These are phyloP conservation scores for Bergia sp. DNA, from an alignment of 92 coral and sea anemone species.

Conservation along the genomic window DNA sequence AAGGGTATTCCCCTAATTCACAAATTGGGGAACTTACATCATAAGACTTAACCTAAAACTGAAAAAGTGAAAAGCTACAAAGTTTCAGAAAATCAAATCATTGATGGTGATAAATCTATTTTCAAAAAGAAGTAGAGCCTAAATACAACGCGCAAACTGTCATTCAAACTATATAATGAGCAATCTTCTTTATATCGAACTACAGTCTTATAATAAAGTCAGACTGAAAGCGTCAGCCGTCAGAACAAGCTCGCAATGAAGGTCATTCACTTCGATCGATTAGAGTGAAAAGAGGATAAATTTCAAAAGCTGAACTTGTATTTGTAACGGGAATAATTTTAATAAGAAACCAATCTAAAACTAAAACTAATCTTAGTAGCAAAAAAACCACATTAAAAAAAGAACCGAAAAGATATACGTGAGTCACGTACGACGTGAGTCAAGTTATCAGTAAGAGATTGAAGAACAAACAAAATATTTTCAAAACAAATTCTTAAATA, in stretches of 20 bases:
- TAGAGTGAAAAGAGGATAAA: neutral
- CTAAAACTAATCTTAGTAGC: conserved; percentile 17
- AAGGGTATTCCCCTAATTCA: conserved; percentile 13
- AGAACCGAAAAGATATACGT: neutral
- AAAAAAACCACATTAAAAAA: neutral
- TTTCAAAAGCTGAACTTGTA: neutral
- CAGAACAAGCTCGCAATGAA: neutral
- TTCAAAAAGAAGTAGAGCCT: no score
- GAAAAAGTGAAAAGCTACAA: no score
- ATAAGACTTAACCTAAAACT: neutral
- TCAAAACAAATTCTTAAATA: conserved; percentile 6
- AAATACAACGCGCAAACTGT: no score
- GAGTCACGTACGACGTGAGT: neutral
- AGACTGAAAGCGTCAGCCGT: neutral
- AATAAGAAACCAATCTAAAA: neutral
- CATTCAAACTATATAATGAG: no score
- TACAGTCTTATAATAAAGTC: no score
- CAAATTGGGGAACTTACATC: neutral
- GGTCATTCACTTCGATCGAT: neutral
- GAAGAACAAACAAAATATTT: neutral
- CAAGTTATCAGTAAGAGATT: neutral
- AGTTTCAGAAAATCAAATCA: neutral
- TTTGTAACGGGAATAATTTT: neutral
- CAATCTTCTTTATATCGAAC: no score
- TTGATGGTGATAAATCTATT: neutral